phyloP scores from a whole-genome alignment of 2,888 invertebrate species.

The Strigamia crassipes region DNA sequence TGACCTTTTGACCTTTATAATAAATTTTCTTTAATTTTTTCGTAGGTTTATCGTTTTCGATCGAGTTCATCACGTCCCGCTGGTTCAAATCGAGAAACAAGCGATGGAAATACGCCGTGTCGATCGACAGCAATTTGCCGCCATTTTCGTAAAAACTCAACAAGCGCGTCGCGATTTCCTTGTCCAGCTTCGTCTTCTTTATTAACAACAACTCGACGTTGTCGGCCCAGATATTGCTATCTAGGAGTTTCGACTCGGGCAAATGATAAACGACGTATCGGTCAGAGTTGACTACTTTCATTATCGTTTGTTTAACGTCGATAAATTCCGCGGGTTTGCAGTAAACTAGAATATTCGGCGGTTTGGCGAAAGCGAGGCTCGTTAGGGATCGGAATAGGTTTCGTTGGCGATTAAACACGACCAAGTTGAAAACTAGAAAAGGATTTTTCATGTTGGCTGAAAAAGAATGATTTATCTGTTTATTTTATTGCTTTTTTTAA shows the following conservation, averaged over 20 bases:
- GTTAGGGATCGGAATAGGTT: background rate
- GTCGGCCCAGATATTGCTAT: slow-evolving; percentile 24
- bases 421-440: background rate
- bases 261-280: slow-evolving; percentile 43
- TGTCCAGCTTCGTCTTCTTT: background rate
- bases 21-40: slow-evolving; percentile 4
- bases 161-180: background rate
- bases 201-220: slow-evolving; percentile 12
- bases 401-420: background rate
- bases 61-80: background rate
- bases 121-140: background rate
- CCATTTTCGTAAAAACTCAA: background rate
- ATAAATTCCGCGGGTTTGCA: background rate
- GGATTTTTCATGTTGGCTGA: slow-evolving; percentile 12
- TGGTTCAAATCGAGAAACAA: background rate
- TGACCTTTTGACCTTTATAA: slow-evolving; percentile 8
- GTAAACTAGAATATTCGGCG: slow-evolving; percentile 41
- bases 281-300: background rate
- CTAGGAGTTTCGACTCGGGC: background rate
- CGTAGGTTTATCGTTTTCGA: background rate
- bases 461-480: background rate
- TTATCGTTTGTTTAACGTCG: background rate
- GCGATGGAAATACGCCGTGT: background rate
- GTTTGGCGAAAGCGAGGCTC: background rate
- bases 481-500: background rate